phyloP scores from a whole-genome alignment of 2,797 vertebrate species.

The Fringilla coelebs region DNA sequence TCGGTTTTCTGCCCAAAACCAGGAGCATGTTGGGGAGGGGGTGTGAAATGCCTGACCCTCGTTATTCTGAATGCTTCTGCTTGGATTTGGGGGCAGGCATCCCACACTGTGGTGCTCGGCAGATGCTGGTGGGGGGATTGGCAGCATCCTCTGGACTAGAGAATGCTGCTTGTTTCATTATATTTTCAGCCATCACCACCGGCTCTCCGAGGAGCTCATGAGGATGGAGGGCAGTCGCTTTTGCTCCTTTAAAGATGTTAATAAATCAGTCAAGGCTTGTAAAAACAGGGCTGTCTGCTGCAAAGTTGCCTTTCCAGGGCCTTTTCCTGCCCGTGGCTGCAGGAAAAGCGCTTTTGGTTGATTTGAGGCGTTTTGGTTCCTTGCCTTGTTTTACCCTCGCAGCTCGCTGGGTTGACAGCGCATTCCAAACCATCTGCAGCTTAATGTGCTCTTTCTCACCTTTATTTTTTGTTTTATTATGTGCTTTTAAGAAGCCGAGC shows the following conservation, averaged over 20 bases:
- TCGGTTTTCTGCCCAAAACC: not conserved
- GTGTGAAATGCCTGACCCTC: not conserved
- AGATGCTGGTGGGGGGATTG: rapidly evolving
- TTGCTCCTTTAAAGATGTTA: not conserved
- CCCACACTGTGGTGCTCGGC: not conserved
- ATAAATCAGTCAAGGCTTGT: not conserved
- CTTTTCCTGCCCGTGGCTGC: not conserved
- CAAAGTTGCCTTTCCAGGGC: not conserved
- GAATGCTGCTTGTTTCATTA: not conserved
- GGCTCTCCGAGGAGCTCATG: rapidly evolving
- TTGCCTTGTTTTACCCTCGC: not conserved
- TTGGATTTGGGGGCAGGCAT: not conserved
- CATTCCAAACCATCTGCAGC: rapidly evolving
- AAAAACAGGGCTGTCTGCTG: not conserved
- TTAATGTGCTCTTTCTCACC: not conserved
- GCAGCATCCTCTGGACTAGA: not conserved
- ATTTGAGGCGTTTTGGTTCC: not conserved
- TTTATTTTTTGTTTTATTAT: not conserved
- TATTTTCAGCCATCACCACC: rapidly evolving
- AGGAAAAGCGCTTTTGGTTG: not conserved
- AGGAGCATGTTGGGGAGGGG: rapidly evolving
- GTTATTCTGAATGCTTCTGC: rapidly evolving
- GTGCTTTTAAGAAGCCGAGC: not conserved
- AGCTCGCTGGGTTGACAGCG: rapidly evolving
- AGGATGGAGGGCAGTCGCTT: not conserved